A percentile compares a stretch with the other conserved stretches of the same genome.
Evolutionary conservation across 2,888 invertebrate genomes (phyloP).

Genomic region (Osmoderma eremita): DNA sequence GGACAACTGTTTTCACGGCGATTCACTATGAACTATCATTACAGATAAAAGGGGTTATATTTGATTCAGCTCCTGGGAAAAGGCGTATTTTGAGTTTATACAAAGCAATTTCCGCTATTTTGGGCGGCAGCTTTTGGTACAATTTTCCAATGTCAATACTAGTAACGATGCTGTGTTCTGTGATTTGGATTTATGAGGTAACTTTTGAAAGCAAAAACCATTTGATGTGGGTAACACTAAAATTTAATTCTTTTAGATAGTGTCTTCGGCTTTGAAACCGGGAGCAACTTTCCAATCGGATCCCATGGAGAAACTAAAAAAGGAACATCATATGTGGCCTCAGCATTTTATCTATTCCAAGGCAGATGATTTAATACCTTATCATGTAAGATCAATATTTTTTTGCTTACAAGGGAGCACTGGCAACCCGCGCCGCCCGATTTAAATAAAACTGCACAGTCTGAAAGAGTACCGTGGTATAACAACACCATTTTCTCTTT

Average conservation of each 20-base stretch:
- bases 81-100: constrained; percentile 69
- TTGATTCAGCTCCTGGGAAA: constrained; percentile 78
- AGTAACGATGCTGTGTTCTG: constrained; percentile 68
- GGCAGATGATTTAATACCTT: constrained; percentile 73
- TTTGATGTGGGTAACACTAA: neutral
- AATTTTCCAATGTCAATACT: constrained; percentile 69
- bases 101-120: constrained; percentile 71
- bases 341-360: constrained; percentile 80
- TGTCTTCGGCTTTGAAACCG: constrained; percentile 57
- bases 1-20: no score
- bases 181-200: constrained; percentile 72
- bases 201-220: constrained; percentile 18
- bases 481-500: no score
- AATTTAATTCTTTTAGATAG: constrained; percentile 54
- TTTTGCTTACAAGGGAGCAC: no score
- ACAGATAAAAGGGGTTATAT: constrained; percentile 72
- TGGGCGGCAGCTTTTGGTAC: constrained; percentile 68
- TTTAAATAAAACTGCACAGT: no score
- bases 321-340: constrained; percentile 71
- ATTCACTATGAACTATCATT: no score
- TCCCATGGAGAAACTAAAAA: constrained; percentile 68
- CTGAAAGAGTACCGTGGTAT: no score
- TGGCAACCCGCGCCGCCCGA: no score
- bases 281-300: constrained; percentile 65
- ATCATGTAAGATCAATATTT: constrained; percentile 66